Conservation (phyloP, 2,113 vertebrate genomes). For the Picathartes gymnocephalus region DNA sequence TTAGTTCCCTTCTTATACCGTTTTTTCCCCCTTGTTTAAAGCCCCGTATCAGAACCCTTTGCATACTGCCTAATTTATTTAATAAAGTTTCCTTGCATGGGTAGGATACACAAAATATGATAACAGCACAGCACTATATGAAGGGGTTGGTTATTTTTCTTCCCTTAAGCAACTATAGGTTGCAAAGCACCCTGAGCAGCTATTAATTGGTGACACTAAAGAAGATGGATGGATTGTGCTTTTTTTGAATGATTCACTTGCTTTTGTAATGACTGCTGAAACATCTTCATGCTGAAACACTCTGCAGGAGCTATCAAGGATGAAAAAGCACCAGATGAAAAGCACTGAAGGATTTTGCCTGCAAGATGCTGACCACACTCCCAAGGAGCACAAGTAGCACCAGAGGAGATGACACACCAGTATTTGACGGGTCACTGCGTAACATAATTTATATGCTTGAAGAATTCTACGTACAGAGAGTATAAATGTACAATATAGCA, state of each 20-base stretch:
- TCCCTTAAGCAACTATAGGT: slow-evolving; percentile 7
- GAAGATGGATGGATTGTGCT: slow-evolving; percentile 24
- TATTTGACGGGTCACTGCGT: background rate
- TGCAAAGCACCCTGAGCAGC: slow-evolving; percentile 3
- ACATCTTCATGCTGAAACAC: slow-evolving; percentile 16
- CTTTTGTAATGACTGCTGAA: slow-evolving; percentile 25
- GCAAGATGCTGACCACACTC: slow-evolving; percentile 30
- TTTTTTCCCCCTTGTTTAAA: background rate
- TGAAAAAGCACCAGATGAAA: slow-evolving; percentile 32
- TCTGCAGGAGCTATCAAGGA: background rate
- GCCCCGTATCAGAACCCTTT: background rate
- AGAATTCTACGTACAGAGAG: background rate
- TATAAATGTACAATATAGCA: background rate
- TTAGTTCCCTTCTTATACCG: background rate
- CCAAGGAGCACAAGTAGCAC: background rate
- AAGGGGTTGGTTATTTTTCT: slow-evolving; percentile 5
- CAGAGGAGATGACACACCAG: background rate
- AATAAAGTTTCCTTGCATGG: background rate
- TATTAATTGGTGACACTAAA: slow-evolving; percentile 53
- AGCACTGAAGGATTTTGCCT: slow-evolving; percentile 15
- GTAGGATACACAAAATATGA: background rate
- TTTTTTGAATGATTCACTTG: slow-evolving; percentile 47
- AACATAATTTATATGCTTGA: background rate
- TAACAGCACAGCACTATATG: background rate
- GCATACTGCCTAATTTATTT: background rate